Evolutionary conservation across 2,797 vertebrate genomes (phyloP).

Genomic region (Hippopotamyrus pictus): DNA sequence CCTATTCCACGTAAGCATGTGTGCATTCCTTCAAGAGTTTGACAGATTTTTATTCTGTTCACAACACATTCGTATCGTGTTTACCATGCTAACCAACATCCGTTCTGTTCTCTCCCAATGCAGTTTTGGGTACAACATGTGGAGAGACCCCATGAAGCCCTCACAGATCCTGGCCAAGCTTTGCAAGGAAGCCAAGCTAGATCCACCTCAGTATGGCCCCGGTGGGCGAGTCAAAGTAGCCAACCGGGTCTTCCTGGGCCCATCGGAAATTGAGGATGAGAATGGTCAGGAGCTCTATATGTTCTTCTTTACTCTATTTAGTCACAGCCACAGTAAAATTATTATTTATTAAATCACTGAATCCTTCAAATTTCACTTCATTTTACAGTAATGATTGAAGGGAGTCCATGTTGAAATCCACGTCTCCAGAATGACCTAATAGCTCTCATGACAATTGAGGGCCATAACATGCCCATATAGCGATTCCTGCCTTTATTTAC

Average conservation of each 20-base stretch:
- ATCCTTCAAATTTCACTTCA: neutral
- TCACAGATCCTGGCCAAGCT: constrained; percentile 84
- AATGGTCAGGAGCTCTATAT: constrained; percentile 64
- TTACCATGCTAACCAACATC: neutral
- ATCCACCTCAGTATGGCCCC: constrained; percentile 85
- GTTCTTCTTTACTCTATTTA: neutral
- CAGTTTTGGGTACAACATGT: constrained; percentile 91
- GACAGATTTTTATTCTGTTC: neutral
- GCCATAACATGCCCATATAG: neutral
- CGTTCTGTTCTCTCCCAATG: neutral
- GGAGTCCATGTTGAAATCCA: neutral
- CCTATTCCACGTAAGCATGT: constrained; percentile 74
- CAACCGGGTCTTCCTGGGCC: constrained; percentile 76
- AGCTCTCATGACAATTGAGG: neutral
- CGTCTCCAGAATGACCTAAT: neutral
- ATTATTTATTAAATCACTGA: neutral
- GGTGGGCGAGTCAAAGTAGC: constrained; percentile 86
- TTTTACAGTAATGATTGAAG: neutral
- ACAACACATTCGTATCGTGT: neutral
- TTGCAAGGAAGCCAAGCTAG: constrained; percentile 87
- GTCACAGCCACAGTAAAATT: neutral
- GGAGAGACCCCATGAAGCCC: constrained; percentile 92
- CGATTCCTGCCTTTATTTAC: neutral
- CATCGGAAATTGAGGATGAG: constrained; percentile 87
- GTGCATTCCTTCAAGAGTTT: neutral